Conservation (phyloP, 37 sponge, comb jelly and placozoan species). For the Eunapius fragilis region DNA sequence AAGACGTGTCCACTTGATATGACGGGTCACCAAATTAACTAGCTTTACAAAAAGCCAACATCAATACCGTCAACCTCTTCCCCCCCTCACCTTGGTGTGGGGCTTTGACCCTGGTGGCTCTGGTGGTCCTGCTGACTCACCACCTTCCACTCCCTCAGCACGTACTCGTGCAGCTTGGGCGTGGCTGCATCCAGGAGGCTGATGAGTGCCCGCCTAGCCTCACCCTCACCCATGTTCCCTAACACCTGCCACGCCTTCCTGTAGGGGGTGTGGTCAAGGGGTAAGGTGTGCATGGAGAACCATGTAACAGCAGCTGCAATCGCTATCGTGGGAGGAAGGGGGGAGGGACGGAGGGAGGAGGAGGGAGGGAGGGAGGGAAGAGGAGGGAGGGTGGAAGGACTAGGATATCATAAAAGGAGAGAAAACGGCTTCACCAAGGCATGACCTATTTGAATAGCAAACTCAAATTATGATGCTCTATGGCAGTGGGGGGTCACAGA, state of each 20-base stretch:
- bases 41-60: too few relatives aligned
- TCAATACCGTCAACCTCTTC: neutral
- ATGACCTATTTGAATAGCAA: too few relatives aligned
- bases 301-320: too few relatives aligned
- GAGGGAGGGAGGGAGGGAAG: neutral
- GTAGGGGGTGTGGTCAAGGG: neutral
- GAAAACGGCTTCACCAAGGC: too few relatives aligned
- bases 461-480: too few relatives aligned
- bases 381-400: neutral
- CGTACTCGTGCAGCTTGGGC: slow-evolving; percentile 22
- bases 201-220: slow-evolving; percentile 60
- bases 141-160: slow-evolving; percentile 18
- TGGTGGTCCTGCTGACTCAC: neutral
- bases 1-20: too few relatives aligned
- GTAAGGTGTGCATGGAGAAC: too few relatives aligned
- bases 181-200: slow-evolving; percentile 55
- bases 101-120: neutral
- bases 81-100: slow-evolving; percentile 6
- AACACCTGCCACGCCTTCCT: slow-evolving; percentile 90
- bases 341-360: too few relatives aligned
- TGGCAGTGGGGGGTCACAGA: too few relatives aligned
- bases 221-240: slow-evolving; percentile 67
- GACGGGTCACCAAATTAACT: too few relatives aligned
- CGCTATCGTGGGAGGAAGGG: too few relatives aligned
- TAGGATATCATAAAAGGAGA: neutral